Percentiles rank a stretch among this genome's conserved stretches.
phyloP scores from a whole-genome alignment of 2,113 vertebrate species.

The Pleuronectes platessa region DNA sequence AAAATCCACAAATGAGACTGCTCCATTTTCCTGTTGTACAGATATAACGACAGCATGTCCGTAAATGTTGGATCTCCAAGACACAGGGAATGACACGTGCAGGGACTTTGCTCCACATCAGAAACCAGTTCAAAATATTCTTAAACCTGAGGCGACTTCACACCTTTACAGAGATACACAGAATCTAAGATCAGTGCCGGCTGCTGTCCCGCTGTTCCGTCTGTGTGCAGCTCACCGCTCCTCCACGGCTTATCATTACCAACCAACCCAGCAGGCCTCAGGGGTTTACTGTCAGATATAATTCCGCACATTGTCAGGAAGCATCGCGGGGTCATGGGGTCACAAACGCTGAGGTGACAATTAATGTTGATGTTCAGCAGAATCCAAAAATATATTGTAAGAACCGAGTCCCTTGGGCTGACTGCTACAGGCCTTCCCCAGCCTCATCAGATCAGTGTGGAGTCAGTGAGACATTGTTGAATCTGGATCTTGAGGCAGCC shows the following conservation, averaged over 20 bases:
- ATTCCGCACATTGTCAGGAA: too few species aligned
- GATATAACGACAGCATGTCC: neutral
- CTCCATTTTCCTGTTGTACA: neutral
- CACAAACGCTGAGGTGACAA: neutral
- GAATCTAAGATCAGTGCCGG: neutral
- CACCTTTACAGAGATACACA: neutral
- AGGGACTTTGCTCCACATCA: neutral
- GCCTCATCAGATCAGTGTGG: neutral
- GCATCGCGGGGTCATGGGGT: neutral
- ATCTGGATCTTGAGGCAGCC: neutral
- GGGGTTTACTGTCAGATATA: too few species aligned
- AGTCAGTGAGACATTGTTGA: neutral
- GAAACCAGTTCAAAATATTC: constrained; percentile 13
- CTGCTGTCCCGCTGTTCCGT: neutral
- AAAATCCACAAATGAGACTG: too few species aligned
- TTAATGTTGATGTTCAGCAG: neutral
- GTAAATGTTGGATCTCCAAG: constrained; percentile 1
- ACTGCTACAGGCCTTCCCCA: too few species aligned
- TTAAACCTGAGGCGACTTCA: constrained; percentile 25
- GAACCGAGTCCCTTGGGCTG: neutral
- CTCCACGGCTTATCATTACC: too few species aligned
- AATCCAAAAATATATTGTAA: neutral
- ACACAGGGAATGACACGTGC: neutral
- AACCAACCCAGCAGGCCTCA: too few species aligned
- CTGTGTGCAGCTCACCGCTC: too few species aligned